A percentile compares a stretch with the other conserved stretches of the same genome.
phyloP scores from a whole-genome alignment of 1,140 invertebrate genomes.

The Drosophila pseudoobscura region DNA sequence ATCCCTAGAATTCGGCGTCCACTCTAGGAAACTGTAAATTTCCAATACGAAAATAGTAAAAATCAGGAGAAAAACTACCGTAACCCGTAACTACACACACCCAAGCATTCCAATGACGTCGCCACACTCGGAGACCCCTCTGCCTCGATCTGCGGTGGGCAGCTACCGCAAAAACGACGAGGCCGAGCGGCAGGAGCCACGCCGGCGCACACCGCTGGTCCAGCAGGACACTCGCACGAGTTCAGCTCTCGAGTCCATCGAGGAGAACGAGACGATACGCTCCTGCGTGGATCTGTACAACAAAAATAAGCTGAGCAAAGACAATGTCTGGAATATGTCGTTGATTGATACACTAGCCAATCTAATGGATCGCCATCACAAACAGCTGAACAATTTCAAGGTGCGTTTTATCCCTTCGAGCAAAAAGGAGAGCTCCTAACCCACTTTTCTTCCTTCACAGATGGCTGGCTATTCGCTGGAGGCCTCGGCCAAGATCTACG shows the following conservation, averaged over 20 bases:
- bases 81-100: too few species aligned
- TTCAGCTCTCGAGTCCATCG: conserved; percentile 50
- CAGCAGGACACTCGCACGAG: conserved; percentile 40
- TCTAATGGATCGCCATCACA: conserved; percentile 86
- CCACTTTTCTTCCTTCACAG: conserved; percentile 27
- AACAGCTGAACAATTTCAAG: conserved; percentile 87
- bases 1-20: conserved; percentile 70
- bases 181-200: conserved; percentile 71
- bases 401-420: conserved; percentile 63
- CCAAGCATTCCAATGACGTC: conserved; percentile 46
- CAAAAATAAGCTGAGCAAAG: conserved; percentile 86
- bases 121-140: conserved; percentile 68
- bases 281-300: conserved; percentile 78
- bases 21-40: conserved; percentile 76
- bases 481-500: conserved; percentile 90
- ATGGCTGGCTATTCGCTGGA: conserved; percentile 88
- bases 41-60: conserved; percentile 58
- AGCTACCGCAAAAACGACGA: conserved; percentile 48
- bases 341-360: conserved; percentile 86
- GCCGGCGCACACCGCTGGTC: conserved; percentile 59
- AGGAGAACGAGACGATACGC: conserved; percentile 74
- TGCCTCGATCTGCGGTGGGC: too few species aligned
- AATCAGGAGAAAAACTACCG: conserved; percentile 14
- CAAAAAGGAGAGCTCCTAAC: not conserved
- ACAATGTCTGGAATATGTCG: too few species aligned